These are phyloP conservation scores for Drosophila fungiperda DNA, from an alignment of 2,888 invertebrate genomes.

Conservation along the genomic window DNA sequence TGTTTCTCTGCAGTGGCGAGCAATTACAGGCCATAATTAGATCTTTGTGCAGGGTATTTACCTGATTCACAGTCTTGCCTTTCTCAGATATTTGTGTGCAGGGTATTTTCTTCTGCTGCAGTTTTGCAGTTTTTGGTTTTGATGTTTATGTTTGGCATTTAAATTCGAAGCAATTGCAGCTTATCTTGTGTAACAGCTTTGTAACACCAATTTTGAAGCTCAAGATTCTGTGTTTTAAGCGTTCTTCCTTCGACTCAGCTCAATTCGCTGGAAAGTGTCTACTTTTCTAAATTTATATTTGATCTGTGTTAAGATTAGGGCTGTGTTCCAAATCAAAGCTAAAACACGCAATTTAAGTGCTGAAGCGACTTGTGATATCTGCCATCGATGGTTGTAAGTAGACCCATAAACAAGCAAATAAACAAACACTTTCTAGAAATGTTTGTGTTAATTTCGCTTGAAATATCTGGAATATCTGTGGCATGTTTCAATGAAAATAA, in stretches of 20 bases:
- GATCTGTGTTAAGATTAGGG: background rate
- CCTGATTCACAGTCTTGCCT: background rate
- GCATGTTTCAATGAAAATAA: slow-evolving; percentile 54
- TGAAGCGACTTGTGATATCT: slow-evolving; percentile 44
- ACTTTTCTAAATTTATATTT: background rate
- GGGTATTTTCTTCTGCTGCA: slow-evolving; percentile 7
- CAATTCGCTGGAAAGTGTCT: slow-evolving; percentile 6
- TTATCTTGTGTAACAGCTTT: slow-evolving; percentile 49
- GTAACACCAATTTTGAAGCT: slow-evolving; percentile 24
- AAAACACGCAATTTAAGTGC: slow-evolving; percentile 59
- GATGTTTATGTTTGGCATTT: slow-evolving; percentile 57
- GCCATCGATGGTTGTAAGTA: slow-evolving; percentile 17
- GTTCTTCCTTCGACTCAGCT: slow-evolving; percentile 3
- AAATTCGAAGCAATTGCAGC: slow-evolving; percentile 56
- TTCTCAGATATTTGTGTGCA: background rate
- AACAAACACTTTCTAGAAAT: slow-evolving; percentile 25
- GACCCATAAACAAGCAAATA: slow-evolving; percentile 39
- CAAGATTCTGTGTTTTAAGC: background rate
- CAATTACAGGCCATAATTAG: background rate
- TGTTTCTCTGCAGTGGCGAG: background rate
- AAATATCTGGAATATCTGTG: slow-evolving; percentile 41
- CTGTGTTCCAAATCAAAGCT: slow-evolving; percentile 15
- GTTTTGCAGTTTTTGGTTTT: slow-evolving; percentile 5
- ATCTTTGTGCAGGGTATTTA: background rate
- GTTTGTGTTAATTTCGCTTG: slow-evolving; percentile 56